Conservation (phyloP, 1,140 invertebrate species). For the Mizuhopecten yessoensis region DNA sequence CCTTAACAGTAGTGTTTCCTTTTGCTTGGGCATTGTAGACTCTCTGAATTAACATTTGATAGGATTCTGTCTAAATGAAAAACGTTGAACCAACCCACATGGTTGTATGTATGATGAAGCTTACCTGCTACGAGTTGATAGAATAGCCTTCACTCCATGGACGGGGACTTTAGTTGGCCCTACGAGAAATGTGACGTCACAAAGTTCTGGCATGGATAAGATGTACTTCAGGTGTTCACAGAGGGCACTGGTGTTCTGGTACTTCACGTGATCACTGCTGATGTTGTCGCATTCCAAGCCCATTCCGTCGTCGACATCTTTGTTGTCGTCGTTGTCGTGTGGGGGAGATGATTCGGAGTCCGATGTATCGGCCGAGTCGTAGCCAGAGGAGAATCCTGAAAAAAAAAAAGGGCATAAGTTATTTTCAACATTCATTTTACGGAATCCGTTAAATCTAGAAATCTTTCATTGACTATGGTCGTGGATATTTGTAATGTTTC, state of each 20-base stretch:
- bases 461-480: too few relatives aligned
- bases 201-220: constrained; percentile 94
- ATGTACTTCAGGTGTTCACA: constrained; percentile 59
- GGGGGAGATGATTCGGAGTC: not conserved
- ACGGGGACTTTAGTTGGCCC: constrained; percentile 96
- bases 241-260: constrained; percentile 53
- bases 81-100: too few relatives aligned
- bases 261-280: constrained; percentile 30
- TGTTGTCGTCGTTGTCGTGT: not conserved
- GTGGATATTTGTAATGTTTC: too few relatives aligned
- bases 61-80: too few relatives aligned
- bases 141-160: constrained; percentile 95
- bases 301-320: not conserved
- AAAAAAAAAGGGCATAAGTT: too few relatives aligned
- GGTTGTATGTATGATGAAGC: not conserved
- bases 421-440: too few relatives aligned
- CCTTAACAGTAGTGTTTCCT: too few relatives aligned
- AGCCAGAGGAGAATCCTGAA: not conserved
- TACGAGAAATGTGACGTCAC: constrained; percentile 97
- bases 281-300: constrained; percentile 1
- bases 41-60: too few relatives aligned
- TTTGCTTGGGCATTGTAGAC: too few relatives aligned
- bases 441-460: too few relatives aligned
- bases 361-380: not conserved
- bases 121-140: constrained; percentile 93